These are phyloP conservation scores for Mechanitis messenoides DNA, from an alignment of 2,888 invertebrate species.

Conservation along the genomic window DNA sequence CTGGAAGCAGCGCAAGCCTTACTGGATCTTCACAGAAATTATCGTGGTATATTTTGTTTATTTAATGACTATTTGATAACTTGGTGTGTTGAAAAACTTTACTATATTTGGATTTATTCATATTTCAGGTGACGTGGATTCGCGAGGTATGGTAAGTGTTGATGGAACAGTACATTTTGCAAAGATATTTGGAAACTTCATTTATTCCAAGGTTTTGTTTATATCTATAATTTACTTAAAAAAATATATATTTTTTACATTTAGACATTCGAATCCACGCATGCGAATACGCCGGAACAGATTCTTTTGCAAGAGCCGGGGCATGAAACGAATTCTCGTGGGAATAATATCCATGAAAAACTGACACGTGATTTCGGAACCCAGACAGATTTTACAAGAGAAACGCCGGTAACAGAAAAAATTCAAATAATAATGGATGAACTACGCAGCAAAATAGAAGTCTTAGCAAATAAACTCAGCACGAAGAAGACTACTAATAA, in stretches of 20 bases:
- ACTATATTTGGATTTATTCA: too few species aligned
- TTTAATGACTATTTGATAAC: too few species aligned
- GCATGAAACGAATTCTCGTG: conserved; percentile 4
- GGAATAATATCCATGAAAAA: conserved; percentile 23
- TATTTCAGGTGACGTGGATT: not conserved
- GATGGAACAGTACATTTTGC: not conserved
- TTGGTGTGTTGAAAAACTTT: too few species aligned
- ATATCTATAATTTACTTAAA: not conserved
- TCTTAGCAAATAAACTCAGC: conserved; percentile 37
- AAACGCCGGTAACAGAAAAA: conserved; percentile 34
- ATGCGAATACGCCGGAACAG: conserved; percentile 16
- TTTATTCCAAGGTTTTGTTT: not conserved
- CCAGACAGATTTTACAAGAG: conserved; percentile 39
- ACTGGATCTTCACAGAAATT: not conserved
- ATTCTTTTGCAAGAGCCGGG: conserved; percentile 2
- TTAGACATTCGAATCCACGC: too few species aligned
- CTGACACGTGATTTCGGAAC: conserved; percentile 35
- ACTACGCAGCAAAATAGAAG: conserved; percentile 36
- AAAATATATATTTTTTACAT: too few species aligned
- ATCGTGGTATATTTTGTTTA: not conserved
- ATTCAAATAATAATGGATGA: conserved; percentile 40
- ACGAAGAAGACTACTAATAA: conserved; percentile 9
- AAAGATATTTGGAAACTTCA: not conserved
- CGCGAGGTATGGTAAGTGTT: not conserved
- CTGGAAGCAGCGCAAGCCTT: not conserved